Percentiles rank a stretch among this genome's conserved stretches.
Evolutionary conservation across 2,797 vertebrate species (phyloP).

Genomic region (Hylomyscus alleni): DNA sequence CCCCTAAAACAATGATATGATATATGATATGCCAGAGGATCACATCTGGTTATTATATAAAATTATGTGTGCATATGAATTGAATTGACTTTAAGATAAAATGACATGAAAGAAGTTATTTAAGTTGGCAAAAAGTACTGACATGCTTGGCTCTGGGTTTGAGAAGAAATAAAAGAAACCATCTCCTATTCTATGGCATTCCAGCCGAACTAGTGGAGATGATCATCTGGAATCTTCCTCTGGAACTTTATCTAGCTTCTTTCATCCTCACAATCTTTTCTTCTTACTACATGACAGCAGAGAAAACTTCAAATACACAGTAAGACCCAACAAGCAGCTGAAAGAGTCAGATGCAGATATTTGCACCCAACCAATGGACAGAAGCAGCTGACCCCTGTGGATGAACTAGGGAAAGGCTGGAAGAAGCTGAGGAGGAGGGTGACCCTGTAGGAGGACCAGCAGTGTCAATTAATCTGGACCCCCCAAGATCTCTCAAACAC

Average conservation of each 20-base stretch:
- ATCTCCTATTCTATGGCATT: background rate
- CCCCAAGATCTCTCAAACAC: too few relatives aligned
- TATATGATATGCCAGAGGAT: background rate
- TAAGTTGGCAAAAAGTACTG: background rate
- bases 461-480: too few relatives aligned
- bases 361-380: too few relatives aligned
- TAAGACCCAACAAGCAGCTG: too few relatives aligned
- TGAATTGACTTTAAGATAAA: background rate
- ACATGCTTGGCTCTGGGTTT: background rate
- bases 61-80: background rate
- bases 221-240: background rate
- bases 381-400: too few relatives aligned
- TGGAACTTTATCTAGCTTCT: background rate
- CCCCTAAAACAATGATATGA: background rate
- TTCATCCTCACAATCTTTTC: background rate
- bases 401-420: too few relatives aligned
- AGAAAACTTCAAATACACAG: background rate
- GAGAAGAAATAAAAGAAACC: background rate
- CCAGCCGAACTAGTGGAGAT: background rate
- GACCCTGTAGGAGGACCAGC: too few relatives aligned
- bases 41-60: background rate
- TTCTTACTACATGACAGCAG: background rate
- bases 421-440: too few relatives aligned
- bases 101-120: background rate
- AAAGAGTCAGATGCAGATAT: too few relatives aligned